phyloP scores from a whole-genome alignment of 2,797 vertebrate genomes.

The Chaetodon trifasciatus region DNA sequence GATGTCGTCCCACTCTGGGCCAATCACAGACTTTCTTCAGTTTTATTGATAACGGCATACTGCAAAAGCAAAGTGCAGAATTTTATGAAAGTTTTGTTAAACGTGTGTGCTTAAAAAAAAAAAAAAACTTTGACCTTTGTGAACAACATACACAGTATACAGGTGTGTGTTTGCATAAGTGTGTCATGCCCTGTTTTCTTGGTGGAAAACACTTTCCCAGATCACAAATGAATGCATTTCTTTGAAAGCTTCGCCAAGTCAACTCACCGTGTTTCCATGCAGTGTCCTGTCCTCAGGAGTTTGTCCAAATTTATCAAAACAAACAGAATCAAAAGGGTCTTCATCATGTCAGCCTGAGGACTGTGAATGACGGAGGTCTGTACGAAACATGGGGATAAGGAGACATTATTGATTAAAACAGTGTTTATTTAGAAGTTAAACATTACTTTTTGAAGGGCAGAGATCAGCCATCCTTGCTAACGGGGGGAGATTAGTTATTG shows the following conservation, averaged over 20 bases:
- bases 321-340: slow-evolving; percentile 61
- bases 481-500: fast-evolving
- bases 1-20: not conserved
- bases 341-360: slow-evolving; percentile 75
- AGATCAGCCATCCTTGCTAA: slow-evolving; percentile 34
- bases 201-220: not conserved
- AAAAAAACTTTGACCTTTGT: not conserved
- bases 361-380: slow-evolving; percentile 51
- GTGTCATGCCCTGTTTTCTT: not conserved
- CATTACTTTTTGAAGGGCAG: slow-evolving; percentile 72
- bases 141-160: not conserved
- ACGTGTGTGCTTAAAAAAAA: not conserved
- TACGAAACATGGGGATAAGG: slow-evolving; percentile 18
- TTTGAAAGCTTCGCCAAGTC: not conserved
- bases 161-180: slow-evolving; percentile 2
- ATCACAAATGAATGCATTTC: not conserved
- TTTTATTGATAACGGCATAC: not conserved
- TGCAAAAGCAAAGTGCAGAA: not conserved
- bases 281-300: slow-evolving; percentile 59
- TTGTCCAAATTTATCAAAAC: slow-evolving; percentile 63
- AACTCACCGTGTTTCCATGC: slow-evolving; percentile 76
- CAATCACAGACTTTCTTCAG: not conserved
- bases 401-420: slow-evolving; percentile 76
- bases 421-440: slow-evolving; percentile 84
- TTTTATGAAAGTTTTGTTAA: not conserved